Percentiles rank a stretch among this genome's conserved stretches.
Evolutionary conservation across 2,113 vertebrate species (phyloP).

Genomic region (Zapus hudsonius): DNA sequence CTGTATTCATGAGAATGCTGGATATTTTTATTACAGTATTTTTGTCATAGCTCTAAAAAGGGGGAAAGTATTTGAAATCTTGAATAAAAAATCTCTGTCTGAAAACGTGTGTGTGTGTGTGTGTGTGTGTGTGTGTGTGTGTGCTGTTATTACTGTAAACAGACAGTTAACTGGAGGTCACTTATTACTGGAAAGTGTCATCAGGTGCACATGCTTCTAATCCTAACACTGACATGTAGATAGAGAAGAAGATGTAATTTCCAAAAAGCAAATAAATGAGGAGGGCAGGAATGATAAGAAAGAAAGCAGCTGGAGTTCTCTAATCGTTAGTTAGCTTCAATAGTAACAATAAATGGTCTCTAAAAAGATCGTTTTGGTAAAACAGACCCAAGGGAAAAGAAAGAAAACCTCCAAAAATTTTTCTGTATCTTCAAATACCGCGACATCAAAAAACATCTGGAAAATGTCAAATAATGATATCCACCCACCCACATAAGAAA

Average conservation of each 20-base stretch:
- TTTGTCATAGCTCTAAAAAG: constrained; percentile 73
- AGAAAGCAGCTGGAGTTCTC: not conserved
- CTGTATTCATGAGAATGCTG: constrained; percentile 76
- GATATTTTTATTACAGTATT: constrained; percentile 79
- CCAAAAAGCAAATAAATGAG: constrained; percentile 46
- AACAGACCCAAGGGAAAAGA: constrained; percentile 64
- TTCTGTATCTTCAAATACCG: constrained; percentile 74
- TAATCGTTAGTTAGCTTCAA: constrained; percentile 29
- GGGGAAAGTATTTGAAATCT: constrained; percentile 70
- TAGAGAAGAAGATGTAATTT: constrained; percentile 41
- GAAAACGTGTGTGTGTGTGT: constrained; percentile 39
- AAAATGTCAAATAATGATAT: constrained; percentile 83
- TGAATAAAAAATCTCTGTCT: constrained; percentile 76
- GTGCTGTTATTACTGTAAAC: constrained; percentile 66
- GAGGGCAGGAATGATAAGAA: constrained; percentile 12
- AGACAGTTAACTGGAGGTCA: constrained; percentile 72
- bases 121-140: not conserved
- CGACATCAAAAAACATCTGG: constrained; percentile 81
- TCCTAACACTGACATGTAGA: not conserved
- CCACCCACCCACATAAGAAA: constrained; percentile 73
- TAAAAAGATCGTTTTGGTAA: constrained; percentile 58
- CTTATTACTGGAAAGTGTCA: constrained; percentile 44
- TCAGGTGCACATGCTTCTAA: constrained; percentile 13
- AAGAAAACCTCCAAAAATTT: constrained; percentile 77
- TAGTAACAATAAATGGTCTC: constrained; percentile 46